Evolutionary conservation across 2,797 vertebrate species (phyloP).

Genomic region (Falco columbarius): DNA sequence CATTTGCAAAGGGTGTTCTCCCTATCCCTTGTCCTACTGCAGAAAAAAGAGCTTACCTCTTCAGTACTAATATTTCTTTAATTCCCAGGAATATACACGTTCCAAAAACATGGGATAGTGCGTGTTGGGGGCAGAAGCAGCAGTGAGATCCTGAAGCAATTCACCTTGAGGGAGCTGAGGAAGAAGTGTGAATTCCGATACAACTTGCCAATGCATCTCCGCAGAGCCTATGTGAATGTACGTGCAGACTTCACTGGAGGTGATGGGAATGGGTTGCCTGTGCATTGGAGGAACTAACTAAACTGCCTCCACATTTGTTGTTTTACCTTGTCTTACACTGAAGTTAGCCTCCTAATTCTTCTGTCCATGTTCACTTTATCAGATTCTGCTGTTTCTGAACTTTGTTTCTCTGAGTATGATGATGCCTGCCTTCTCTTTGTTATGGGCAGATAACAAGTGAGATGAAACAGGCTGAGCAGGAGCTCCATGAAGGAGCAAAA

Average conservation of each 20-base stretch:
- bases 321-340: background rate
- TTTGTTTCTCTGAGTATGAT: background rate
- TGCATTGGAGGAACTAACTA: background rate
- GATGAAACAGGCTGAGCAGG: slow-evolving; percentile 72
- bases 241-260: slow-evolving; percentile 4
- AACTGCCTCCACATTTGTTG: background rate
- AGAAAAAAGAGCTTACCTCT: background rate
- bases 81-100: slow-evolving; percentile 84
- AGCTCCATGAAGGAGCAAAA: slow-evolving; percentile 59
- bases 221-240: slow-evolving; percentile 78
- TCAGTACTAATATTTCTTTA: background rate
- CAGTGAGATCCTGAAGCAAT: slow-evolving; percentile 86
- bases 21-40: background rate
- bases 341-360: background rate
- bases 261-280: background rate
- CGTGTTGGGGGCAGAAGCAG: slow-evolving; percentile 91
- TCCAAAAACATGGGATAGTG: slow-evolving; percentile 83
- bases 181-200: slow-evolving; percentile 47
- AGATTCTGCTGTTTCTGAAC: background rate
- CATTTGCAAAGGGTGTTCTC: background rate
- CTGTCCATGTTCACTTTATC: background rate
- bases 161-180: slow-evolving; percentile 85
- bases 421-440: background rate
- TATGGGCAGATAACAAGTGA: slow-evolving; percentile 76
- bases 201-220: slow-evolving; percentile 74